Evolutionary conservation across 2,888 invertebrate species (phyloP), one percentile per base, ranked within the genome.

Genomic region (Ceramica pisi): DNA sequence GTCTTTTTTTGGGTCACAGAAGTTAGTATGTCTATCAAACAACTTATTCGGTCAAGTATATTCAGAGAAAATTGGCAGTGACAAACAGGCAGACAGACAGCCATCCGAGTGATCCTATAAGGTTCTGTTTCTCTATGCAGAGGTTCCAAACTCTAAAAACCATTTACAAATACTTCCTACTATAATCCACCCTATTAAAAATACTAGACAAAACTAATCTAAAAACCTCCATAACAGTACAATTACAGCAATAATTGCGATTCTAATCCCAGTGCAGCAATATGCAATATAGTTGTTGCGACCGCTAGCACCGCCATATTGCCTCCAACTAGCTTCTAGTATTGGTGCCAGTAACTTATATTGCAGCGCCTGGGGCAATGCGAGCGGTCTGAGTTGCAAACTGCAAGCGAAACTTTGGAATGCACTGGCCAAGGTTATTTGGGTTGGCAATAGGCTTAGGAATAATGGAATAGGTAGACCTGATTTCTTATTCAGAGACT

Each of bases 321-420:
- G 63, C 73, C 2, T 41, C 51, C 67, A 57, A 64, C 82, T 81
- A 57, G 70, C 78, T 50, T 10, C 74, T 44, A 73, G 82, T 87
- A 86, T 88, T 84, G 86, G 86, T 66, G 78, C 71, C 82, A 74
- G 86, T 89, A 89, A 89, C 89, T 89, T 89, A 88, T 89, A 89
- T 89, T 89, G 84, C 84, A 71, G 31, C 10, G 86, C 88, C 77
- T 55, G 53, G 23, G 78, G 89, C 83, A 35, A 48, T 41, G 56
- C 12, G 4, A 77, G 53, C 41, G 75, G 75, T 65, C 46, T 35
- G 38, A 79, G 80, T 73, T 68, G 41, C 19, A 48, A 71, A 79
- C 74, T 79, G 4, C 0, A 0, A 70, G 78, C 78, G 71, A 53
- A 73, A 79, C 56, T 82, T 56, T 61, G n/a, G 6, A n/a, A 50